These are phyloP conservation scores for Rhinoptilus africanus DNA, from an alignment of 2,113 vertebrate genomes.

Conservation along the genomic window DNA sequence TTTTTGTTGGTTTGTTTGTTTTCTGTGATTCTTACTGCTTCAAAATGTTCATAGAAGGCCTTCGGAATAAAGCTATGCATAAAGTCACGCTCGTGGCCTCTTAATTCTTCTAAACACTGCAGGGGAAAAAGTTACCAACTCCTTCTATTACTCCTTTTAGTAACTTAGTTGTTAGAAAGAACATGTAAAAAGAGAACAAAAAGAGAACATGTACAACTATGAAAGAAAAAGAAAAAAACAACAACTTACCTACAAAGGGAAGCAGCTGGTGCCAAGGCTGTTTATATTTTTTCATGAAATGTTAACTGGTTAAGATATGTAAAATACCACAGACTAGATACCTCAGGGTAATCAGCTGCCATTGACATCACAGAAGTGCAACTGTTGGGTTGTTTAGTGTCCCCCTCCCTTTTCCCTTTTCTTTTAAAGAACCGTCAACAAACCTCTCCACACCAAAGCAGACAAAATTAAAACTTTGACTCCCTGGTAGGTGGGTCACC, in stretches of 20 bases:
- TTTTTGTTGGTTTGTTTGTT: background rate
- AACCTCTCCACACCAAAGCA: background rate
- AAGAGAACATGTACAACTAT: background rate
- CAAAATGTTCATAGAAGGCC: background rate
- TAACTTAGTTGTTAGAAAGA: background rate
- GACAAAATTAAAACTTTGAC: background rate
- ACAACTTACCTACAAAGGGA: background rate
- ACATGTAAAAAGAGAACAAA: background rate
- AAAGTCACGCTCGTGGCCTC: background rate
- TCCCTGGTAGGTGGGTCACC: background rate
- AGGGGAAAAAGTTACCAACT: background rate
- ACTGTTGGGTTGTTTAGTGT: background rate
- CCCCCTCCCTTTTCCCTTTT: background rate
- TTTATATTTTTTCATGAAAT: background rate
- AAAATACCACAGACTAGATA: background rate
- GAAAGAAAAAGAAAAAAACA: background rate
- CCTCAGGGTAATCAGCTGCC: background rate
- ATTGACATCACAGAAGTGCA: background rate
- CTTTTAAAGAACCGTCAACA: background rate
- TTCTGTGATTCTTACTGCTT: background rate
- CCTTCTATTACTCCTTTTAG: background rate
- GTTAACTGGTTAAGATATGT: background rate
- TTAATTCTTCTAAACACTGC: background rate
- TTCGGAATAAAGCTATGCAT: background rate
- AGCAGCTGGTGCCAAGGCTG: background rate